A percentile compares a stretch with the other conserved stretches of the same genome.
Conservation (phyloP, 1,140 invertebrate species). For the Conus ventricosus region DNA sequence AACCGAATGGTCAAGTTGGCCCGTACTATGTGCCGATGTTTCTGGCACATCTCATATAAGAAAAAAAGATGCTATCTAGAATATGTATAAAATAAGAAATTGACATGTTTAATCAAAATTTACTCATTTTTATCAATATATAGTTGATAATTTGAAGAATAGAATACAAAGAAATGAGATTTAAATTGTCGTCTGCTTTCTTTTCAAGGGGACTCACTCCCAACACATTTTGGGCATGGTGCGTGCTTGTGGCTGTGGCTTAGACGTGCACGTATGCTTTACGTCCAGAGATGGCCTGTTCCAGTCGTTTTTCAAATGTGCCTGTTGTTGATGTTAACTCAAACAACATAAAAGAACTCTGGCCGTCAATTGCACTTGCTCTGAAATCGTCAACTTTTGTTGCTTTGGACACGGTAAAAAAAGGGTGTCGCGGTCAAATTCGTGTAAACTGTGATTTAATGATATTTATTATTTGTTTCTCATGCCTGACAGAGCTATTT, state of each 20-base stretch:
- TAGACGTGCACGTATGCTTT: neutral
- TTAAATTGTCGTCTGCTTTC: constrained; percentile 23
- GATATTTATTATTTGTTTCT: too few relatives aligned
- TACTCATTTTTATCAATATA: neutral
- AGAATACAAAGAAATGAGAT: neutral
- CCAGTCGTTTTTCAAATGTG: constrained; percentile 24
- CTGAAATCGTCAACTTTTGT: constrained; percentile 64
- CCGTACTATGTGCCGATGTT: neutral
- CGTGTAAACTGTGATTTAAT: too few relatives aligned
- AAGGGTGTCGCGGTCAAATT: too few relatives aligned
- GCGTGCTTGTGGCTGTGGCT: neutral
- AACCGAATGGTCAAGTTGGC: neutral
- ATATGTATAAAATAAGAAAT: neutral
- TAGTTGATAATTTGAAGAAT: neutral
- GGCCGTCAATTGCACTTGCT: constrained; percentile 59
- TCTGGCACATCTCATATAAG: neutral
- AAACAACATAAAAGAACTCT: constrained; percentile 59
- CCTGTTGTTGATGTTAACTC: constrained; percentile 60
- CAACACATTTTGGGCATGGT: neutral
- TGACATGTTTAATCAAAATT: neutral
- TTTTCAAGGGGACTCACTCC: constrained; percentile 13
- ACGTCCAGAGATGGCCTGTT: constrained; percentile 8
- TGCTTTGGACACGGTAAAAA: constrained; percentile 68
- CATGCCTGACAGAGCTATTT: too few relatives aligned
- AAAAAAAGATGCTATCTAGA: neutral